A percentile compares a stretch with the other conserved stretches of the same genome.
These are phyloP conservation scores for Oscheius myriophilus DNA, from an alignment of 2,888 invertebrate genomes.

Conservation along the genomic window DNA sequence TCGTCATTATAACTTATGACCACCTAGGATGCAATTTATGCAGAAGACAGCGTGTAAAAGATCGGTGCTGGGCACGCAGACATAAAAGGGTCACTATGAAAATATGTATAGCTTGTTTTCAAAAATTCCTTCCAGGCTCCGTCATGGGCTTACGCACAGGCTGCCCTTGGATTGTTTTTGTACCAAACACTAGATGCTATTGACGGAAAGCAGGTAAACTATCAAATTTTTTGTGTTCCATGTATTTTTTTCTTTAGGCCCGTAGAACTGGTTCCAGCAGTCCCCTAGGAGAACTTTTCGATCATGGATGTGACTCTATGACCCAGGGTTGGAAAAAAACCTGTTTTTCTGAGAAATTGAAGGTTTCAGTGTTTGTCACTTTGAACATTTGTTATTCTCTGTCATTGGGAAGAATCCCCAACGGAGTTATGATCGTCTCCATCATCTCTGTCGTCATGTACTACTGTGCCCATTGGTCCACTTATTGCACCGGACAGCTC, in stretches of 20 bases:
- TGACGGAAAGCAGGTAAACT: slow-evolving; percentile 90
- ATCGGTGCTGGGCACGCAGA: too few species aligned
- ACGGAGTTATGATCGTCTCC: slow-evolving; percentile 94
- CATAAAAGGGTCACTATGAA: too few species aligned
- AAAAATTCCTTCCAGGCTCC: slow-evolving; percentile 78
- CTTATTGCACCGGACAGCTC: slow-evolving; percentile 88
- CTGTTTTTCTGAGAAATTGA: neutral
- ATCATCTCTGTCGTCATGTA: slow-evolving; percentile 93
- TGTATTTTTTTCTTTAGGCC: slow-evolving; percentile 78
- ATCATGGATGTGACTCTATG: slow-evolving; percentile 98
- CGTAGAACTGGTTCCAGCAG: slow-evolving; percentile 89
- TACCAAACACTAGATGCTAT: slow-evolving; percentile 98
- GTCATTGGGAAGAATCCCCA: slow-evolving; percentile 88
- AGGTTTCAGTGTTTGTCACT: slow-evolving; percentile 85
- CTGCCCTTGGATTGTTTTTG: slow-evolving; percentile 90
- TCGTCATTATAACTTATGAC: too few species aligned
- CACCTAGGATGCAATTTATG: too few species aligned
- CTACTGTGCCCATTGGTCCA: slow-evolving; percentile 99
- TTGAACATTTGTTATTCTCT: slow-evolving; percentile 93
- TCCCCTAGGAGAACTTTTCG: slow-evolving; percentile 96
- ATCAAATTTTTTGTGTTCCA: neutral
- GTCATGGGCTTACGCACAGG: slow-evolving; percentile 89
- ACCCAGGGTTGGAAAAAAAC: slow-evolving; percentile 79
- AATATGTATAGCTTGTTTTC: neutral
- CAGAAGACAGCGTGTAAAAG: too few species aligned